phyloP scores from a whole-genome alignment of 2,888 invertebrate species.

The Nemoura dubitans region DNA sequence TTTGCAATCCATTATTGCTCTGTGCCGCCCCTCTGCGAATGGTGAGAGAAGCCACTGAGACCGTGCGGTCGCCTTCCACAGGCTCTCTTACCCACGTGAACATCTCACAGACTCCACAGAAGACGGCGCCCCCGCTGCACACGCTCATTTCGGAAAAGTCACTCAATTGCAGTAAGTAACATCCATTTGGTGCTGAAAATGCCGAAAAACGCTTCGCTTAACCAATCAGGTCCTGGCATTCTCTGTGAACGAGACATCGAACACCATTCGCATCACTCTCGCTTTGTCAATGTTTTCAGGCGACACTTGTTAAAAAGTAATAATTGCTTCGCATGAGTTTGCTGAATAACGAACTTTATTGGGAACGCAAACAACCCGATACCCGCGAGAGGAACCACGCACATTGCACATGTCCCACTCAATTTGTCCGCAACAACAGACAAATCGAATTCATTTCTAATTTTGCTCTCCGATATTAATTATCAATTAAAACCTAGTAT shows the following conservation, averaged over 20 bases:
- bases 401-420: too few relatives aligned
- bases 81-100: background rate
- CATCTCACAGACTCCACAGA: constrained; percentile 50
- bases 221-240: too few relatives aligned
- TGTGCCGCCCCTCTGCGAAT: too few relatives aligned
- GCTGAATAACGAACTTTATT: too few relatives aligned
- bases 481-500: background rate
- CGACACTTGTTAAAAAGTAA: too few relatives aligned
- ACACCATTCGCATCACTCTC: background rate
- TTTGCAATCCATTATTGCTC: too few relatives aligned
- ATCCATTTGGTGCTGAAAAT: too few relatives aligned
- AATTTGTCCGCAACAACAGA: background rate
- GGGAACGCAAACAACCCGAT: too few relatives aligned
- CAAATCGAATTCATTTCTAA: background rate
- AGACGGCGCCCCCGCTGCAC: constrained; percentile 59
- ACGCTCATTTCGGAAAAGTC: constrained; percentile 60
- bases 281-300: background rate
- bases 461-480: background rate
- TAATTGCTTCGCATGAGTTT: too few relatives aligned
- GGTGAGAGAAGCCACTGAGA: too few relatives aligned
- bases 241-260: background rate
- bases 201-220: background rate
- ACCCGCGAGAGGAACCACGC: too few relatives aligned
- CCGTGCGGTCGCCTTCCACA: background rate
- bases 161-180: constrained; percentile 59